Base-by-base conservation (phyloP, 1,140 invertebrate species). In the Drosophila dunni region DNA sequence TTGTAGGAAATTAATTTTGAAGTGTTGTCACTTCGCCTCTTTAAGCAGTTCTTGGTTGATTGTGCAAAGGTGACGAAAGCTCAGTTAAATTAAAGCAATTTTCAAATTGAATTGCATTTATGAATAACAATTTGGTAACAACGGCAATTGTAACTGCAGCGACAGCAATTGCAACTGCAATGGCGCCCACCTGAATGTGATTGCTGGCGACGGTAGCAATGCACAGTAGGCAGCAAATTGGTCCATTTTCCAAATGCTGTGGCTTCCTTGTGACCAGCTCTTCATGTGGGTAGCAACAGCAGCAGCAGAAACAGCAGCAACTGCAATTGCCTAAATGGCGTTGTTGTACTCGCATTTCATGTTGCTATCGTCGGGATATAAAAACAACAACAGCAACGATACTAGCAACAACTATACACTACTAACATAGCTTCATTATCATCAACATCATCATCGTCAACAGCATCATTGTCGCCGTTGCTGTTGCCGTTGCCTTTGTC, bases 51-150 rank as follows among this genome's bases (percentile, higher is more conserved):
- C 8, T 29, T 29, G 24, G 24, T 29, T 7, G 6, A 8, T 24
- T 54, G 40, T 56, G n/a, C 7, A 24, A 45, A 75, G 73, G 80
- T 84, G 83, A 79, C 74, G 84, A 88, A 78, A 83, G 51, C 48
- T 60, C 48, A 57, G 48, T 69, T 56, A 74, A 89, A 84, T 89
- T 89, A 72, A 84, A 69, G 75, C 84, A 89, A 89, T 89, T 89
- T 81, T 89, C 80, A 78, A 89, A 89, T 89, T 89, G 70, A 89
- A 89, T 78, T 89, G 83, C 85, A 89, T 89, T 89, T 89, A 89
- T 89, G 84, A 89, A 89, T 89, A 89, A 84, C 84, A 89, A 89
- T 88, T 80, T 54, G 45, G 67, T 50, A 63, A 48, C 56, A 58
- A 54, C 42, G n/a, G 24, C 51, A 38, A 46, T 13, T 57, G 56